Evolutionary conservation across 2,888 invertebrate species (phyloP), one percentile per base, ranked within the genome.

Genomic region (Tinea pellionella): DNA sequence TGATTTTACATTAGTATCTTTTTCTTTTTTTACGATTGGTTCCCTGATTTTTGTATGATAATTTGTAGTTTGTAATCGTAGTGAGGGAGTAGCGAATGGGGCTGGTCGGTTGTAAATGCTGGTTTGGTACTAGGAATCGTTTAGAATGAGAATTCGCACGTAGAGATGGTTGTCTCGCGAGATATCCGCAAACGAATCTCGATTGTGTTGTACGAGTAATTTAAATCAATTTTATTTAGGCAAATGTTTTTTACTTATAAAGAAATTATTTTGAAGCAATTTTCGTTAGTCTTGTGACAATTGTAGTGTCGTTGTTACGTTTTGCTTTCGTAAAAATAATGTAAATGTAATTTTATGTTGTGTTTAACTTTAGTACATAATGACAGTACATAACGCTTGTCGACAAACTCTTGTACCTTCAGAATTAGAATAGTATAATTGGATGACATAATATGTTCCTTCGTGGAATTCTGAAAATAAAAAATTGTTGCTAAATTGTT

Each of bases 401-500:
- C 47, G 15, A 47, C 47, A 47, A 47, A 16, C 47, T 47, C 47
- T 8, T 16, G 47, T 47, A 47, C 47, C 47, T 47, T 47, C 47
- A 77, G 78, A 77, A 67, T 71, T 84, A 85, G 79, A 75, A 83
- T 82, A 83, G 79, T 76, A 73, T 74, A 79, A 78, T 82, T 79
- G 79, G 77, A 83, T 74, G 72, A 79, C 72, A 59, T 69, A 76
- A 81, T 80, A 85, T 82, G 80, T 83, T 84, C 85, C 85, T 77
- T 74, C 84, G 87, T 86, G 88, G 85, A 86, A 86, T 85, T 87
- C 87, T 86, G 86, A 81, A 82, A 82, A 87, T 87, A 87, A 88
- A 88, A 85, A 88, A 88, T 86, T 88, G 88, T 88, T 88, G 86
- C 86, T 88, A 88, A 87, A 88, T 83, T 9, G 11, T 24, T 8